These are phyloP conservation scores for Phoxinus dragarum DNA, from an alignment of 2,797 vertebrate genomes.

Conservation along the genomic window DNA sequence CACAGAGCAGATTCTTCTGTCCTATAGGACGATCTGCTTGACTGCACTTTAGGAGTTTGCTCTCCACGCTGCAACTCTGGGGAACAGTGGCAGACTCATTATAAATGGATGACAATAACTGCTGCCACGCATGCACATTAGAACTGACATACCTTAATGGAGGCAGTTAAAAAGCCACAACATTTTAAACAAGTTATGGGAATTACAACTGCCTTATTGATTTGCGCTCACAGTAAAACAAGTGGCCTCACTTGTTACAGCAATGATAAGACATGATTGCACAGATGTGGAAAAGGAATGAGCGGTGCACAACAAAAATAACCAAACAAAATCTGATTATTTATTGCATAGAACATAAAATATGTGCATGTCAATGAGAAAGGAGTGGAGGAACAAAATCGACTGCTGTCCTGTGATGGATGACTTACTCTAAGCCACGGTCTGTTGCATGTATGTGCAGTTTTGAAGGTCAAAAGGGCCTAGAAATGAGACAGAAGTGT, in stretches of 20 bases:
- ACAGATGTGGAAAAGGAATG: background rate
- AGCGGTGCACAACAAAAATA: background rate
- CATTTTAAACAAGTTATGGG: slow-evolving; percentile 63
- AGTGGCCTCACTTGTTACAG: slow-evolving; percentile 36
- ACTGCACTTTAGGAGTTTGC: slow-evolving; percentile 66
- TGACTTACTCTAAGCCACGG: background rate
- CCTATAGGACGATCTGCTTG: slow-evolving; percentile 71
- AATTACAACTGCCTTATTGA: slow-evolving; percentile 71
- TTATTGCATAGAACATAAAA: background rate
- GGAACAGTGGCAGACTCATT: slow-evolving; percentile 74
- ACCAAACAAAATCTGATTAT: background rate
- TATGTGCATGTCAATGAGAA: background rate
- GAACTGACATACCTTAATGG: slow-evolving; percentile 66
- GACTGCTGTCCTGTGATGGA: background rate
- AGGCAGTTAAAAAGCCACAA: slow-evolving; percentile 63
- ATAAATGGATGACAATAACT: slow-evolving; percentile 72
- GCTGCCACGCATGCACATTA: slow-evolving; percentile 66
- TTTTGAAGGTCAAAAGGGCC: background rate
- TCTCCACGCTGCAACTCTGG: slow-evolving; percentile 67
- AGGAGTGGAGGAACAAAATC: background rate
- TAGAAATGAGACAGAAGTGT: background rate
- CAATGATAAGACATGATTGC: slow-evolving; percentile 3
- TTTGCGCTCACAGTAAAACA: slow-evolving; percentile 56
- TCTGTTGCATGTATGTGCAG: background rate
- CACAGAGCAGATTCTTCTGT: slow-evolving; percentile 54